phyloP scores from a whole-genome alignment of 2,888 invertebrate species.

The Phaonia tiefii region DNA sequence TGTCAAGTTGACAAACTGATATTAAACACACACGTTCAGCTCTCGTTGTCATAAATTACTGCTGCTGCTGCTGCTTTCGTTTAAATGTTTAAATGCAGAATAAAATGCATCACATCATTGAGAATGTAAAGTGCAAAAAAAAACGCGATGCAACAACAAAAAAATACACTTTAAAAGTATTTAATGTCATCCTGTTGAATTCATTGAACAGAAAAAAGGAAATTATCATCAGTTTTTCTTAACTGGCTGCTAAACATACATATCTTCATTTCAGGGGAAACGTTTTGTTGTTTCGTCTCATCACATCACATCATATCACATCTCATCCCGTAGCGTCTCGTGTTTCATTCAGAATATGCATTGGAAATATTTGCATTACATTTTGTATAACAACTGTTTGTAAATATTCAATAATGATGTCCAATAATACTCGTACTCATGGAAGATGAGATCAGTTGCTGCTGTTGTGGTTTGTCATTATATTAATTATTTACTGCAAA shows the following conservation, averaged over 20 bases:
- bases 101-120: not conserved
- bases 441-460: not conserved
- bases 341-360: constrained; percentile 4
- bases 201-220: constrained; percentile 37
- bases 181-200: constrained; percentile 58
- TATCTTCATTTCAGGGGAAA: not conserved
- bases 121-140: constrained; percentile 32
- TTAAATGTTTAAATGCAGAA: constrained; percentile 35
- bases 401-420: constrained; percentile 39
- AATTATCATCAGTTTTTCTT: not conserved
- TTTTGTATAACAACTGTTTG: constrained; percentile 31
- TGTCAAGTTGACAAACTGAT: constrained; percentile 9
- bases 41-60: constrained; percentile 43
- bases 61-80: constrained; percentile 20
- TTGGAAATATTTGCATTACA: constrained; percentile 42
- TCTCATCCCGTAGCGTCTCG: too few species aligned
- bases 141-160: constrained; percentile 5
- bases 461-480: constrained; percentile 2
- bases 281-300: not conserved
- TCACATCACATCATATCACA: too few species aligned
- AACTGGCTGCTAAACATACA: not conserved
- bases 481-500: constrained; percentile 20
- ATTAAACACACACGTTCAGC: not conserved
- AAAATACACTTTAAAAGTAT: constrained; percentile 45
- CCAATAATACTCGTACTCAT: not conserved